Base-by-base conservation (phyloP, 1,140 invertebrate genomes). In the Lamellibrachia luymesi region DNA sequence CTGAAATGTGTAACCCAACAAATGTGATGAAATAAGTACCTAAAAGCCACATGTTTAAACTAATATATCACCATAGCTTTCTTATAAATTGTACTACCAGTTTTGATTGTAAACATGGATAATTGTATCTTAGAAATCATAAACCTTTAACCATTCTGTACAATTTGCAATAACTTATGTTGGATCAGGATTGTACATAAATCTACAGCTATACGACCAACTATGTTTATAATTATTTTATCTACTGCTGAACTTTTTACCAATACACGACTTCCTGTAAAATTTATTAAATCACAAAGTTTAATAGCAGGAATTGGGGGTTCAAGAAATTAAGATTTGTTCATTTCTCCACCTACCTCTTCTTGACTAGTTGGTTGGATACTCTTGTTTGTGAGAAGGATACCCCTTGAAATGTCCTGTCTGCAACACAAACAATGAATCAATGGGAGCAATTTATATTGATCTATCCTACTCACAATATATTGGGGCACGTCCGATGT, bases 311-410 rank as follows among this genome's bases (percentile, higher is more conserved):
- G n/a, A 22, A 22, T 22, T 90, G 17, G 80, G 80, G 17, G 17
- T 22, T 90, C 80, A 90, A 90, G 17, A 22, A 17, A 90, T 90
- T 90, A 90, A 90, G 17, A 90, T 38, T 90, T 38, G 49, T 38
- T 50, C 17, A 90, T 38, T 90, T 90, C n/a, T 38, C n/a, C 80
- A 92, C 92, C 92, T 94, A 96, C 96, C 94, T 96, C 94, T 95
- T 98, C 98, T 95, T 98, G 98, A 94, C 98, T 98, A 92, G 97
- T 97, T 93, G 97, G 96, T 96, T 98, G 96, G 90, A 98, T 97
- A 25, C 98, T 94, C 91, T 93, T 95, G 92, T 96, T 95, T 91
- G 95, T 95, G 22, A 98, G 94, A 97, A 95, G 93, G 91, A 96
- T 94, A 90, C 92, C 95, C 93, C 95, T 90, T 6, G 95, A 95